Evolutionary conservation across 1,140 invertebrate species (phyloP), one percentile per base, ranked within the genome.

Genomic region (Adelges cooleyi): DNA sequence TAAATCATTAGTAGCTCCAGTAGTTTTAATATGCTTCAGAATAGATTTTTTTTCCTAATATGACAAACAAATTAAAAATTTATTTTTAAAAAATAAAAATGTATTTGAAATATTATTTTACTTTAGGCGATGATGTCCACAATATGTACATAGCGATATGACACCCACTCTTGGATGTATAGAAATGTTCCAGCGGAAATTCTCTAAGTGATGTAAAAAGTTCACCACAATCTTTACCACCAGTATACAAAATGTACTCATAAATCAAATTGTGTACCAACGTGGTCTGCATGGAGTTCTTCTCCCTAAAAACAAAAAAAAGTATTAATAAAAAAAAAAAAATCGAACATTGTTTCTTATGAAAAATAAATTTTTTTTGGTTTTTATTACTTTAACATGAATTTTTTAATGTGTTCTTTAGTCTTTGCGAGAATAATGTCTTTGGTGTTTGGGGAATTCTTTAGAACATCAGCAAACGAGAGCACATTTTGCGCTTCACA

Each of bases 11-110:
- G 92, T 79, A 75, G 93, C 84, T 49, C 86, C 86, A 48, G 42
- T 62, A 18, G 25, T 29, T 75, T 95, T 95, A 4, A 98, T 80
- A 46, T 83, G 77, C 79, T 95, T 96, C 54, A 85, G 81, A 10
- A 86, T 81, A 36, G 78, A 77, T 80, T 84, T 78, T 74, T 56
- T 76, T 66, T 52, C 72, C 72, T 46, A 74, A 72, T 66, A 72
- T 68, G 50, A 33, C 20, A 67, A 3, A 25, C 38, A 20, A 3
- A 1, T 29, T 59, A 42, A 10, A 23, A 17, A 22, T 6, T 29
- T 6, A 27, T 5, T 25, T 44, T 11, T 25, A 66, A 22, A 42
- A 29, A 11, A 27, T 4, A 15, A 20, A 27, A 49, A n/a, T 25
- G 8, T 13, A 25, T 4, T 42, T 33, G 29, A 48, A 20, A 13